A percentile compares a stretch with the other conserved stretches of the same genome.
phyloP scores from a whole-genome alignment of 2,888 invertebrate genomes.

The Catonia carolina region DNA sequence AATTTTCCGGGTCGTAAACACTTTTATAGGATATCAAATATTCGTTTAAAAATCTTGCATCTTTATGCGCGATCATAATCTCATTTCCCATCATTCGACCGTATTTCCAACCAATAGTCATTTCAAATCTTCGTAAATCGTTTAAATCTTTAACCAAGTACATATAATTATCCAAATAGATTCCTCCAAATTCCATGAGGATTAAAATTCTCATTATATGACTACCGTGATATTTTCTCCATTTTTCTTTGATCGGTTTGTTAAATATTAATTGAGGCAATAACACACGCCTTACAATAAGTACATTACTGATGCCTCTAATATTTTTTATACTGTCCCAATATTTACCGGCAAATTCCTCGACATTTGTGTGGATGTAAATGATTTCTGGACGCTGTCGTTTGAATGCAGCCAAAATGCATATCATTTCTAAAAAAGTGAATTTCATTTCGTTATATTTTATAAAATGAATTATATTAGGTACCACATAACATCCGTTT shows the following conservation, averaged over 20 bases:
- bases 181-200: conserved; percentile 38
- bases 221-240: conserved; percentile 28
- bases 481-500: conserved; percentile 34
- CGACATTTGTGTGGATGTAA: conserved; percentile 37
- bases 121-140: conserved; percentile 37
- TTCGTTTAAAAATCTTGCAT: conserved; percentile 37
- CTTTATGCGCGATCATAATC: conserved; percentile 37
- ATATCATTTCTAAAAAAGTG: conserved; percentile 33
- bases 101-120: conserved; percentile 37
- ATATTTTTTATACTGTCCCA: conserved; percentile 31
- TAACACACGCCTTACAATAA: conserved; percentile 29
- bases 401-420: conserved; percentile 33
- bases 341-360: conserved; percentile 29
- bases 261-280: conserved; percentile 41
- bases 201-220: conserved; percentile 34
- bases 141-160: conserved; percentile 38
- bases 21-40: conserved; percentile 38
- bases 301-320: conserved; percentile 26
- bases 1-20: conserved; percentile 31
- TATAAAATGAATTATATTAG: conserved; percentile 39
- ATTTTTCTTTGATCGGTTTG: conserved; percentile 29
- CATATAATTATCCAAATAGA: conserved; percentile 39
- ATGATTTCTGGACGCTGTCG: conserved; percentile 38
- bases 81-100: conserved; percentile 28
- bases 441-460: conserved; percentile 31